phyloP scores from a whole-genome alignment of 2,113 vertebrate species.

The Ia io region DNA sequence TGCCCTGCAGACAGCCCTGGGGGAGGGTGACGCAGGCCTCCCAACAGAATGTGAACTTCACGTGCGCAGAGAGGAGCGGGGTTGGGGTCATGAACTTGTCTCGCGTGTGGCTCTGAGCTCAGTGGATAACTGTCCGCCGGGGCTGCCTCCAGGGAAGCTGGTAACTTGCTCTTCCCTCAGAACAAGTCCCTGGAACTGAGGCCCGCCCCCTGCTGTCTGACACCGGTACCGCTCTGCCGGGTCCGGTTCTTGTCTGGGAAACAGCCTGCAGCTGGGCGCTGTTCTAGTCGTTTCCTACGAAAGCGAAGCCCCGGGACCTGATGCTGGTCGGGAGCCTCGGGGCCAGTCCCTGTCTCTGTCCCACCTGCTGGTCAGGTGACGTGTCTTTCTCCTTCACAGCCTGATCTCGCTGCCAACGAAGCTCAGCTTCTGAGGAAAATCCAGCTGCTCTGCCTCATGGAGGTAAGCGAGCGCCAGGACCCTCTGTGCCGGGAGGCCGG shows the following conservation, averaged over 20 bases:
- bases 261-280: too few relatives aligned
- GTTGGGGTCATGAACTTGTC: too few relatives aligned
- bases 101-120: neutral
- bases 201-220: neutral
- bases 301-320: neutral
- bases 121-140: neutral
- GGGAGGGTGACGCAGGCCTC: neutral
- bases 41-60: neutral
- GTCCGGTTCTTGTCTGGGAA: neutral
- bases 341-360: neutral
- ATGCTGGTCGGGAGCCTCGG: neutral
- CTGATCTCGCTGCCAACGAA: constrained; percentile 94
- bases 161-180: neutral
- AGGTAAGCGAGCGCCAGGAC: constrained; percentile 83
- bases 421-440: constrained; percentile 95
- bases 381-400: constrained; percentile 79
- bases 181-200: neutral
- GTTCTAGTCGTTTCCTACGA: neutral
- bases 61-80: neutral
- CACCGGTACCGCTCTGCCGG: neutral
- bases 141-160: too few relatives aligned
- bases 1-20: neutral
- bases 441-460: constrained; percentile 97
- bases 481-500: fast-evolving
- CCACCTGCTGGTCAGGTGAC: fast-evolving